Base-by-base conservation (phyloP, 2,113 vertebrate genomes). In the Formicarius rufipectus region DNA sequence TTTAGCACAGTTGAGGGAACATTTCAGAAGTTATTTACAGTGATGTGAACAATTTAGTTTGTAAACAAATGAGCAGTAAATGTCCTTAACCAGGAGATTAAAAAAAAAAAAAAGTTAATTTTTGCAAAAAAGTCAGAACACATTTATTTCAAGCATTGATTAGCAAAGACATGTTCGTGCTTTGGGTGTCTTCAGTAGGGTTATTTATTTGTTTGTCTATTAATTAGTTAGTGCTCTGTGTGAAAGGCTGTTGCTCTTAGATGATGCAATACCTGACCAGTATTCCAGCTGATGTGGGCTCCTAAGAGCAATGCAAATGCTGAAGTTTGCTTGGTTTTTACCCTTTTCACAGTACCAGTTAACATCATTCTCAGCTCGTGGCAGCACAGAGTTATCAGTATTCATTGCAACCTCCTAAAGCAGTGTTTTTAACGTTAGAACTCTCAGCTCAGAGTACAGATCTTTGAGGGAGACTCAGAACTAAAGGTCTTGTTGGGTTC, bases 21-120 rank as follows among this genome's bases (percentile, higher is more conserved):
- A 96, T 98, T 97, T 94, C 42, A 96, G 85, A 94, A 94, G 66
- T 95, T 95, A 96, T 97, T 97, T 98, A 95, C 85, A 94, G 85
- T 88, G 94, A 95, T 92, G 82, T 91, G 93, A 98, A 94, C 93
- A 91, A 97, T 96, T 96, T 94, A 73, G 94, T 94, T 90, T 89
- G 86, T 87, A 94, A 98, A 97, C 87, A 97, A 97, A 97, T 88
- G 58, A 97, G 60, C 59, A 97, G 94, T 85, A 94, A 94, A 95
- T 84, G 91, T 96, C 84, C 85, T 96, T 89, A 83, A 95, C 74
- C 68, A 66, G 87, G 72, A 97, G 93, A 96, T 94, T 90, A 44
- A 89, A 95, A 62, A 62, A 45, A 52, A 40, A 47, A 33, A 72
- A 81, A 87, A 89, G n/a, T 37, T 75, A 58, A 39, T 82, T 87